phyloP scores from a whole-genome alignment of 2,797 vertebrate genomes.

The Chrysocyon brachyurus region DNA sequence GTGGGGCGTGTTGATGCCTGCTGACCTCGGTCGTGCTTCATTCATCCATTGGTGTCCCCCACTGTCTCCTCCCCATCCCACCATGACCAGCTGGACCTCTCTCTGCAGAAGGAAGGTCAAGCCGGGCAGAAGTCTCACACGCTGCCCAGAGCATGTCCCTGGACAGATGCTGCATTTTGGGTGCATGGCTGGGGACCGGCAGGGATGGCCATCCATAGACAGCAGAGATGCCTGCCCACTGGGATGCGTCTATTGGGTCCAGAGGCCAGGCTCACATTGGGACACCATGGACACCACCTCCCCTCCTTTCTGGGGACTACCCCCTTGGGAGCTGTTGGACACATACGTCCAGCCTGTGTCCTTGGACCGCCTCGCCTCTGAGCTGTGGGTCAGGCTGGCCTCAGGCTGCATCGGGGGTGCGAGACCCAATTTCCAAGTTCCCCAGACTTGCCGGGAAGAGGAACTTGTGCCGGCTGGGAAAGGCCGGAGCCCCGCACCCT shows the following conservation, averaged over 20 bases:
- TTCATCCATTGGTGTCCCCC: not conserved
- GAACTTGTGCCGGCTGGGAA: accelerated
- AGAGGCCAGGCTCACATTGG: accelerated
- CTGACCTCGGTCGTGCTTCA: accelerated
- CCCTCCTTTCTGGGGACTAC: no score
- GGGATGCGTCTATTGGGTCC: not conserved
- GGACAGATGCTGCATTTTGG: not conserved
- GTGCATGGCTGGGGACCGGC: accelerated
- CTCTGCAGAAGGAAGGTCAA: not conserved
- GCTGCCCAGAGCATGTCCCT: accelerated
- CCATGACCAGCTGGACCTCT: not conserved
- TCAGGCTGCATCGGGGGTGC: no score
- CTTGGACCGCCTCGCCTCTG: accelerated
- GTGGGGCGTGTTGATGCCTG: not conserved
- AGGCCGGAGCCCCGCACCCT: accelerated
- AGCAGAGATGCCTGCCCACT: accelerated
- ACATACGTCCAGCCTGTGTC: not conserved
- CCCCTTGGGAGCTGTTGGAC: accelerated
- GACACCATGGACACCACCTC: accelerated
- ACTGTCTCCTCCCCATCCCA: not conserved
- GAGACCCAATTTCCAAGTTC: not conserved
- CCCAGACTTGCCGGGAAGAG: not conserved
- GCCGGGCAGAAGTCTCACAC: accelerated
- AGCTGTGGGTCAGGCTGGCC: not conserved
- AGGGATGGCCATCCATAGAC: accelerated